Percentiles rank a stretch among this genome's conserved stretches.
phyloP scores from a whole-genome alignment of 2,113 vertebrate genomes.

The Chinchilla lanigera region DNA sequence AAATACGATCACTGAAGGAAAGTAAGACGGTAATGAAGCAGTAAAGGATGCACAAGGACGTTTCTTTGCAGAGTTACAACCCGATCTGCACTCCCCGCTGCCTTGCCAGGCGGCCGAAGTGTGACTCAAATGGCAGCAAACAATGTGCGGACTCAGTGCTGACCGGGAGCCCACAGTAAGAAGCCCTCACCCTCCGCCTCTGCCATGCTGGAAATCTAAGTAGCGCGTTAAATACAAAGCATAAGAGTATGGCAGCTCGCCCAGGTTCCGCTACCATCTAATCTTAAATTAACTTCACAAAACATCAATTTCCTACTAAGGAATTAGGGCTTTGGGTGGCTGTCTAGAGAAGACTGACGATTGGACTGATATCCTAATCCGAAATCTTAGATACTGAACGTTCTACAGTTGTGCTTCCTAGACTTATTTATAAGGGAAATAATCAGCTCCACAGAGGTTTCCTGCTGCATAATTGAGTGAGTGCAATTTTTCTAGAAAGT shows the following conservation, averaged over 20 bases:
- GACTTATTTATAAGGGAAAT: slow-evolving; percentile 60
- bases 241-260: background rate
- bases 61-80: background rate
- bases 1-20: background rate
- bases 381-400: slow-evolving; percentile 67
- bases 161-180: background rate
- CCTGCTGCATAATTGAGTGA: slow-evolving; percentile 56
- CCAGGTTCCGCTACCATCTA: slow-evolving; percentile 33
- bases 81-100: background rate
- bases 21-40: background rate
- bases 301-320: slow-evolving; percentile 55
- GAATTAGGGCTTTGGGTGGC: slow-evolving; percentile 43
- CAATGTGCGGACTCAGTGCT: background rate
- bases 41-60: background rate
- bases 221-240: background rate
- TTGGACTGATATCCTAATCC: slow-evolving; percentile 63
- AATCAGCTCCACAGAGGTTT: slow-evolving; percentile 60
- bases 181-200: background rate
- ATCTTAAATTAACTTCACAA: slow-evolving; percentile 44
- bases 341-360: slow-evolving; percentile 26
- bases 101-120: background rate
- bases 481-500: slow-evolving; percentile 20
- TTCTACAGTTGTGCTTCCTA: background rate
- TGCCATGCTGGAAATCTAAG: background rate
- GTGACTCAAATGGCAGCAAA: background rate